Conservation (phyloP, 23 tunicate species). For the Clavelina lepadiformis region DNA sequence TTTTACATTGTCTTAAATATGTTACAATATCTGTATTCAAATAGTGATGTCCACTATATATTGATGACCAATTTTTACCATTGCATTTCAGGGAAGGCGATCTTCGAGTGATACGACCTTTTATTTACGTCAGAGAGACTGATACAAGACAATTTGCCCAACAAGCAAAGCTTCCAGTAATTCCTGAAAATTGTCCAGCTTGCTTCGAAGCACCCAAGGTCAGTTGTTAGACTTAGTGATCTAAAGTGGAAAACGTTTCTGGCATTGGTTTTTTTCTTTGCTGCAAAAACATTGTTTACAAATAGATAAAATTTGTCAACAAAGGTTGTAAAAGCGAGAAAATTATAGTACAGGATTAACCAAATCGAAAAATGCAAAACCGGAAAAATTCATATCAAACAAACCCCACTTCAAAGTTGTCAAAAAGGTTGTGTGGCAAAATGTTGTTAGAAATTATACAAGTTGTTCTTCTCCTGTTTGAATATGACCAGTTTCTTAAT, state of each 20-base stretch:
- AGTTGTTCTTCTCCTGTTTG: no score
- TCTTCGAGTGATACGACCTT: constrained; percentile 93
- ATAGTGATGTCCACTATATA: neutral
- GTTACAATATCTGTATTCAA: neutral
- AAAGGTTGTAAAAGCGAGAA: neutral
- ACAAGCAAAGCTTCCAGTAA: constrained; percentile 69
- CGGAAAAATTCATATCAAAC: no score
- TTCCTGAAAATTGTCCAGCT: constrained; percentile 99
- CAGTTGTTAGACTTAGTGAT: neutral
- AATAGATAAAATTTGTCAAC: no score
- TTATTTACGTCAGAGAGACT: constrained; percentile 86
- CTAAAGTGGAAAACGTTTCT: neutral
- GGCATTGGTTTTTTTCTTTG: neutral
- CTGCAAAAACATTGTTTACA: neutral
- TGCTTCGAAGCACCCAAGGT: constrained; percentile 98
- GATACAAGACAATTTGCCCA: constrained; percentile 96
- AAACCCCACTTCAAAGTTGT: no score
- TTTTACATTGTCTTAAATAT: neutral
- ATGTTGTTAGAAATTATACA: no score
- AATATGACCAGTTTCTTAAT: no score
- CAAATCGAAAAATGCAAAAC: no score
- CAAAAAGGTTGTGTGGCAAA: no score
- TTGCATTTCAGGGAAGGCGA: constrained; percentile 63
- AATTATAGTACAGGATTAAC: neutral
- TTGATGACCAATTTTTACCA: neutral